A percentile compares a stretch with the other conserved stretches of the same genome.
These are phyloP conservation scores for Enteromius afrohamiltoni DNA, from an alignment of 2,797 vertebrate species.

Conservation along the genomic window DNA sequence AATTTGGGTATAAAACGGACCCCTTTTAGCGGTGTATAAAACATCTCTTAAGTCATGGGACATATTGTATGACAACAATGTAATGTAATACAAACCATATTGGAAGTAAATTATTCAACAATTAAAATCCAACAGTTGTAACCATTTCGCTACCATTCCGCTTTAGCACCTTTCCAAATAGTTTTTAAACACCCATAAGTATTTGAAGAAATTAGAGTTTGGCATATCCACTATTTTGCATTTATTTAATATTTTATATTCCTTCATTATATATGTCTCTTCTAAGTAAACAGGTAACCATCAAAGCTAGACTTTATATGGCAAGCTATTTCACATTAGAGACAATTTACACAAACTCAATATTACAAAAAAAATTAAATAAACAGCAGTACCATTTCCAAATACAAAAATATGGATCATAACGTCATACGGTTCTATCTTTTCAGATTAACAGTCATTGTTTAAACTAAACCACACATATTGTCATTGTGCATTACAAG, in stretches of 20 bases:
- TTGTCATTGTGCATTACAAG: neutral
- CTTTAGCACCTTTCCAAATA: neutral
- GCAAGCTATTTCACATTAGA: conserved; percentile 4
- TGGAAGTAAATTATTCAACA: neutral
- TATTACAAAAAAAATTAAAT: neutral
- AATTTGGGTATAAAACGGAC: neutral
- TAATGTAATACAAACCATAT: neutral
- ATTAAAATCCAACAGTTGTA: neutral
- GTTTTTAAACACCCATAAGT: neutral
- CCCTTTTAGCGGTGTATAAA: neutral
- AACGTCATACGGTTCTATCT: neutral
- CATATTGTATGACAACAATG: neutral
- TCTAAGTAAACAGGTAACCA: neutral
- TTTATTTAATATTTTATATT: neutral
- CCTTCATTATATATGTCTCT: neutral
- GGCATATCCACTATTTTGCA: neutral
- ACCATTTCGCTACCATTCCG: neutral
- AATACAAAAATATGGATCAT: neutral
- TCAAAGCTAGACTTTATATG: neutral
- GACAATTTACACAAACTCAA: neutral
- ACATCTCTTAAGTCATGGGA: neutral
- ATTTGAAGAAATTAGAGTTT: neutral
- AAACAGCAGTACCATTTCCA: neutral
- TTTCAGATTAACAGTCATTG: neutral
- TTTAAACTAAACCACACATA: neutral